Base-by-base conservation (phyloP, 2,888 invertebrate species). In the Baccha elongata region DNA sequence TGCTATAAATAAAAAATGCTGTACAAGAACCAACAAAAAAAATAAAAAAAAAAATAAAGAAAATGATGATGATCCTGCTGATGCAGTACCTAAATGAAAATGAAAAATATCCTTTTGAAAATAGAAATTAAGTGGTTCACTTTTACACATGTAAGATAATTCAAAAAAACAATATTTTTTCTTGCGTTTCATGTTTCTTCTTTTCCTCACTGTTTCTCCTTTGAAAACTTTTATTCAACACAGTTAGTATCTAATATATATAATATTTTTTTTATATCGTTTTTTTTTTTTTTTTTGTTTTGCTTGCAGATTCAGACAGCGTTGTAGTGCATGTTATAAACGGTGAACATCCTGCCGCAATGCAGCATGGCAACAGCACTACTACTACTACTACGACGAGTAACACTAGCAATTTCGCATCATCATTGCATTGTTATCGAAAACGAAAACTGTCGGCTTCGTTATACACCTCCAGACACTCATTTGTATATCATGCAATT, bases 281-380 rank as follows among this genome's bases (percentile, higher is more conserved):
- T 17, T n/a, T 1, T 42, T 78, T 68, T 62, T 7, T 81, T 55
- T 29, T 23, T 52, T n/a, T 29, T 10, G 13, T 69, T 62, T 17
- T 21, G 17, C n/a, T 68, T 92, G 89, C 93, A 92, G 95, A 96
- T 90, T 94, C 95, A 68, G 96, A 95, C 76, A 95, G 95, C 86
- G 95, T 96, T 87, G 93, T 95, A 87, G 95, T 96, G 78, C 96
- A 96, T 91, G 96, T 96, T 87, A 93, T 96, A 87, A 96, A 95
- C 89, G 96, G 96, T 87, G 94, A 93, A 91, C 91, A 93, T 85
- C 93, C 93, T 85, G 93, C 93, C 7, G 93, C 93, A 55, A 93
- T 93, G 93, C 93, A 93, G 86, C 91, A 91, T 86, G 91, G 91
- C 85, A 90, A 91, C 86, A 90, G 90, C 87, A 73, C 68, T 42